Evolutionary conservation across 35 echinoderm and acorn worm genomes (phyloP), one percentile per base, ranked within the genome.

Genomic region (Apostichopus californicus): DNA sequence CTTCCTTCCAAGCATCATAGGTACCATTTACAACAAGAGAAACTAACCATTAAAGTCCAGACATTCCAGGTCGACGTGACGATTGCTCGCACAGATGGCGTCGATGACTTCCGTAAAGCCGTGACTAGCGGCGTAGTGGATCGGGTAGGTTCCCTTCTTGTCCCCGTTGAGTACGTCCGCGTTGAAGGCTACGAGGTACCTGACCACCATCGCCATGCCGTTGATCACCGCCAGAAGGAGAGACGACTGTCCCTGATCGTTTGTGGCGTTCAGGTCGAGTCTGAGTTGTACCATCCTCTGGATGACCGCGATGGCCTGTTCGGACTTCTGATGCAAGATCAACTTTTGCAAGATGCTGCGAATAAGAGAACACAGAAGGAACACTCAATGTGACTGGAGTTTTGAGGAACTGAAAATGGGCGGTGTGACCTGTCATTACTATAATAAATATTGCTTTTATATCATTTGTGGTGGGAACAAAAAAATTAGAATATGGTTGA

Each of bases 31-130:
- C 28, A 34, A 34, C 28, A 60, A 1, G 4, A 53, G 8, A 82
- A 13, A 72, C 64, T 72, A 9, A 89, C 86, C 89, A 57, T 91
- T 91, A n/a, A 91, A 91, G 58, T 91, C 89, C 11, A 91, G 53
- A 26, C 26, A 1, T 13, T 91, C 77, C n/a, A 91, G 73, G 55
- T 78, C 12, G 46, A 79, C 77, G 0, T 10, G 52, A 53, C 24
- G 89, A 77, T 18, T 18, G 26, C 54, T 59, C 1, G 15, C 4
- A 9, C 61, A 77, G 9, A 91, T 56, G 22, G 89, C 89, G 17
- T 9, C 3, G 12, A 91, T 79, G 15, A 91, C 26, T 8, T 77
- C 25, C 2, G 54, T 18, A 34, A 91, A 91, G 26, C 77, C 77
- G 20, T 91, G 89, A 2, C 52, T 58, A 55, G 89, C 89, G 21